Base-by-base conservation (phyloP, 2,888 invertebrate genomes). In the Chymomyza procnemis region DNA sequence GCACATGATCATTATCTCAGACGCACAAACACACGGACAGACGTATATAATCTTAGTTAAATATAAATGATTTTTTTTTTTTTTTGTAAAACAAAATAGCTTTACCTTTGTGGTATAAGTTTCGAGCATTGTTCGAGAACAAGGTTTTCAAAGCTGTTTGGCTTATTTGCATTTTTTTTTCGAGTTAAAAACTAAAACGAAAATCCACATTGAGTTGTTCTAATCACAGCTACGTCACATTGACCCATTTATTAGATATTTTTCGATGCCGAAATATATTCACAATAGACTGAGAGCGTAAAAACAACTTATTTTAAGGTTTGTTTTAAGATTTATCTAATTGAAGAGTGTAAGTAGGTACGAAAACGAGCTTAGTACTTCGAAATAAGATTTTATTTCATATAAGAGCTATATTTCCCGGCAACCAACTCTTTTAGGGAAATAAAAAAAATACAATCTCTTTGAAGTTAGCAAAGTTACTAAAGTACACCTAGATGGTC, bases 131-230 rank as follows among this genome's bases (percentile, higher is more conserved):
- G 34, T 41, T 12, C 12, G 34, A 26, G 26, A 41, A 41, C 34
- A 75, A 75, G 75, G 75, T 73, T 73, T 62, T 56, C 46, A 46
- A 21, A 0, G 46, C 14, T 21, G 52, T 64, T 75, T 66, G 34
- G 34, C 67, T 30, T 67, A 73, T 75, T 75, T 76, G 74, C 77
- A 76, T 75, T 76, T 73, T 34, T 74, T 75, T 76, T 73, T 34
- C 70, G 64, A 62, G 55, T 64, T 30, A 14, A 54, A 22, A 52
- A 19, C 18, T 4, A 18, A 52, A 18, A 54, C 22, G 8, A 54
- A 19, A 3, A 54, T 21, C 14, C 5, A 18, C 47, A 66, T 70
- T 70, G 75, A 76, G 50, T 66, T 58, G 71, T 46, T 60, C 56
- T 61, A 65, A 68, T 67, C 57, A 61, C 52, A 46, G 63, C 66